Conservation (phyloP, 2,797 vertebrate genomes). For the Rhinella marina region DNA sequence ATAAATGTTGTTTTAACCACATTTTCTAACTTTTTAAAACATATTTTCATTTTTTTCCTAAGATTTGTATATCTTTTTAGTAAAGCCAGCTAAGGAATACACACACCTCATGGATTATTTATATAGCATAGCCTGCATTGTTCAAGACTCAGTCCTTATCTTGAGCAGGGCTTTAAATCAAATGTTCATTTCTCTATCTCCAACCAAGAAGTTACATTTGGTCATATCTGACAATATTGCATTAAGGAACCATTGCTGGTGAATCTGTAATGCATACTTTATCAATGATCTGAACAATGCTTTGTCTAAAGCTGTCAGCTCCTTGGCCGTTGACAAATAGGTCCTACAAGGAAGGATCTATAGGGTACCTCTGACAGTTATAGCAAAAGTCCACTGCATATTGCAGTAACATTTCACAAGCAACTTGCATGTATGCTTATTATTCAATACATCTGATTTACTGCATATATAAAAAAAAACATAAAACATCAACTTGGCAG, state of each 20-base stretch:
- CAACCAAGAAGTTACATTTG: constrained; percentile 25
- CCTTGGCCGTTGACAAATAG: constrained; percentile 34
- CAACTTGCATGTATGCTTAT: constrained; percentile 12
- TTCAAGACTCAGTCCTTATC: background rate
- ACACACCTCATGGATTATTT: background rate
- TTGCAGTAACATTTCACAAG: constrained; percentile 17
- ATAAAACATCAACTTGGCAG: background rate
- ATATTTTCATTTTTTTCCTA: background rate
- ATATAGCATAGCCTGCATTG: background rate
- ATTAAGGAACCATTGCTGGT: constrained; percentile 37
- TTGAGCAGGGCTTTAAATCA: constrained; percentile 31
- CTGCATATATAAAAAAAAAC: background rate
- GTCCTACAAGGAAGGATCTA: background rate
- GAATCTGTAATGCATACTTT: constrained; percentile 28
- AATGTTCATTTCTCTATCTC: constrained; percentile 26
- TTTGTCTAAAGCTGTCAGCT: constrained; percentile 41
- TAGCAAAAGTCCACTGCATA: background rate
- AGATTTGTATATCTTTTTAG: background rate
- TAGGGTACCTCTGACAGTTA: constrained; percentile 14
- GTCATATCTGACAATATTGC: constrained; percentile 28
- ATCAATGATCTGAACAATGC: constrained; percentile 50
- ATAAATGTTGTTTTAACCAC: background rate
- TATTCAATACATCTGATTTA: constrained; percentile 39
- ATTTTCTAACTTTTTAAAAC: background rate
- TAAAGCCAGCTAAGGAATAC: background rate